Conservation (phyloP, 64 coral and sea anemone species). For the Actinia tenebrosa region DNA sequence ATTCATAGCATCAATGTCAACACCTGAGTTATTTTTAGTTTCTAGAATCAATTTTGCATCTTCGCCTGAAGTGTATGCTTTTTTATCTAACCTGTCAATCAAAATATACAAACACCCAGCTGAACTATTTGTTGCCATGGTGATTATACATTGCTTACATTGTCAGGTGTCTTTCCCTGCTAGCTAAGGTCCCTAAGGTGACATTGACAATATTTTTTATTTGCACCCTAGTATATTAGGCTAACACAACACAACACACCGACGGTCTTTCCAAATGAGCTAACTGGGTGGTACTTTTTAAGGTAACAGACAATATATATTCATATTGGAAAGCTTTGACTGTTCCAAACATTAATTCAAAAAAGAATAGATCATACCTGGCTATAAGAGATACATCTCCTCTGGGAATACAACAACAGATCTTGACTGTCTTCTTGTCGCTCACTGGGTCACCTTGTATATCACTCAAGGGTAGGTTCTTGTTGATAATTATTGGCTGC, state of each 20-base stretch:
- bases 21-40: conserved; percentile 84
- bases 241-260: too few species aligned
- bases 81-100: conserved; percentile 74
- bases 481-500: conserved; percentile 68
- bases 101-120: not conserved
- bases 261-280: too few species aligned
- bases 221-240: too few species aligned
- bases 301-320: not conserved
- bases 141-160: too few species aligned
- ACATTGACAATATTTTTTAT: too few species aligned
- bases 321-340: not conserved
- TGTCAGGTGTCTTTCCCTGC: too few species aligned
- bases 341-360: not conserved
- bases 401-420: conserved; percentile 96
- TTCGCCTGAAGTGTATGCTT: conserved; percentile 78
- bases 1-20: conserved; percentile 84
- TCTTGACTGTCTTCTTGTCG: conserved; percentile 61
- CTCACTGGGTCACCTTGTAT: conserved; percentile 42
- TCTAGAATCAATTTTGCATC: conserved; percentile 71
- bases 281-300: too few species aligned
- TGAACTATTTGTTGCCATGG: too few species aligned
- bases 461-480: conserved; percentile 48
- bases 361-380: conserved; percentile 15
- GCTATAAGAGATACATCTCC: conserved; percentile 68
- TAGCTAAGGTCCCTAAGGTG: too few species aligned